Percentiles rank a stretch among this genome's conserved stretches.
phyloP scores from a whole-genome alignment of 2,113 vertebrate genomes.

The Camelus dromedarius region DNA sequence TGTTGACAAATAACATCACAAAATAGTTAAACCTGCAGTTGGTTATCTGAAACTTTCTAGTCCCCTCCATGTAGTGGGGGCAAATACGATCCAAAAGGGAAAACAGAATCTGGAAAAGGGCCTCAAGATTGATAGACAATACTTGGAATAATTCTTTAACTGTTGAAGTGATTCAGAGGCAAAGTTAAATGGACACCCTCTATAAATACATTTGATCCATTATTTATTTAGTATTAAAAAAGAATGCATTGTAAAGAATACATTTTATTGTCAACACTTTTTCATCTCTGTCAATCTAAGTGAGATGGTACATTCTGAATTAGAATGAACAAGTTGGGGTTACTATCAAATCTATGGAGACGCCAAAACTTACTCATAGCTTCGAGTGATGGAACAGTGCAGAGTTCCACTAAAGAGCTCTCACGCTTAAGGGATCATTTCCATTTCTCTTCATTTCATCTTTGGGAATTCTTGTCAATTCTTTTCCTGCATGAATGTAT shows the following conservation, averaged over 20 bases:
- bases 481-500: slow-evolving; percentile 11
- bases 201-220: background rate
- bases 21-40: slow-evolving; percentile 27
- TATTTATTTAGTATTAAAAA: slow-evolving; percentile 23
- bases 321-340: slow-evolving; percentile 51
- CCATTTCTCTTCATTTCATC: slow-evolving; percentile 1
- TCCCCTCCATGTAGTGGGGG: background rate
- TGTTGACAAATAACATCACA: slow-evolving; percentile 48
- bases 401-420: background rate
- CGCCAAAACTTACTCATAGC: background rate
- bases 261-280: background rate
- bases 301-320: slow-evolving; percentile 43
- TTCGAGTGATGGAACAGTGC: background rate
- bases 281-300: background rate
- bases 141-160: background rate
- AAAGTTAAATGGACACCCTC: background rate
- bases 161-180: background rate
- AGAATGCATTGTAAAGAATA: background rate
- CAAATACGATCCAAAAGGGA: slow-evolving; percentile 1
- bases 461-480: slow-evolving; percentile 50
- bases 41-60: background rate
- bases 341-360: slow-evolving; percentile 41
- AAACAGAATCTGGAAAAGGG: background rate
- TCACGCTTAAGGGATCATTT: background rate
- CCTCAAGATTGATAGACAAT: background rate